Percentiles rank a stretch among this genome's conserved stretches.
phyloP scores from a whole-genome alignment of 1,140 invertebrate genomes.

The Pissodes strobi region DNA sequence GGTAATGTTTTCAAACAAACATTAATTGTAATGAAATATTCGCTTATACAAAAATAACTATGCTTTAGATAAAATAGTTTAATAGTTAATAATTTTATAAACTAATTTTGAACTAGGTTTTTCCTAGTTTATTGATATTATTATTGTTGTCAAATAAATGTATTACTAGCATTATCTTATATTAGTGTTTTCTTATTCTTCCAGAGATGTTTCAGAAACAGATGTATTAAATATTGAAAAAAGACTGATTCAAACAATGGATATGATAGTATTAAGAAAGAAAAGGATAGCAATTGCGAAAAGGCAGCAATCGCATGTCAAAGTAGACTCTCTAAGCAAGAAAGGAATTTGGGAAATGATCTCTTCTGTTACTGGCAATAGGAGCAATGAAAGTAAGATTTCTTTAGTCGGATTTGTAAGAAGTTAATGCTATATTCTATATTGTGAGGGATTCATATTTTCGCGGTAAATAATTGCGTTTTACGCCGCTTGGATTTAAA shows the following conservation, averaged over 20 bases:
- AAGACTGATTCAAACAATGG: conserved; percentile 90
- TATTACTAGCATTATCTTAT: too few species aligned
- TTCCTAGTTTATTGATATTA: too few species aligned
- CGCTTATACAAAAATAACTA: too few species aligned
- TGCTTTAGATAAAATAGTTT: too few species aligned
- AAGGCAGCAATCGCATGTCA: conserved; percentile 57
- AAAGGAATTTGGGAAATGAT: conserved; percentile 68
- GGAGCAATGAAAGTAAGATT: conserved; percentile 63
- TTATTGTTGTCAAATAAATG: too few species aligned
- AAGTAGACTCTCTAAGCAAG: conserved; percentile 54
- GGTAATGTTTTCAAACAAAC: too few species aligned
- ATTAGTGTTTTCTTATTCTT: too few species aligned
- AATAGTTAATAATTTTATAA: too few species aligned
- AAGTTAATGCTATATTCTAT: neutral
- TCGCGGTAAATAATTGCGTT: too few species aligned
- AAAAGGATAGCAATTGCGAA: conserved; percentile 83
- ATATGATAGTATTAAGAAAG: conserved; percentile 97
- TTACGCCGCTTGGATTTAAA: too few species aligned
- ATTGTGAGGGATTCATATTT: neutral
- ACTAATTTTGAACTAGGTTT: too few species aligned
- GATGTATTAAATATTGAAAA: conserved; percentile 90
- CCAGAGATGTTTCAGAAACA: conserved; percentile 83
- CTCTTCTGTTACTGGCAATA: conserved; percentile 61
- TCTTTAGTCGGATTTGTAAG: neutral
- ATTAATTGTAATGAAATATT: too few species aligned